Base-by-base conservation (phyloP, 2,113 vertebrate species). In the Otus sunia region DNA sequence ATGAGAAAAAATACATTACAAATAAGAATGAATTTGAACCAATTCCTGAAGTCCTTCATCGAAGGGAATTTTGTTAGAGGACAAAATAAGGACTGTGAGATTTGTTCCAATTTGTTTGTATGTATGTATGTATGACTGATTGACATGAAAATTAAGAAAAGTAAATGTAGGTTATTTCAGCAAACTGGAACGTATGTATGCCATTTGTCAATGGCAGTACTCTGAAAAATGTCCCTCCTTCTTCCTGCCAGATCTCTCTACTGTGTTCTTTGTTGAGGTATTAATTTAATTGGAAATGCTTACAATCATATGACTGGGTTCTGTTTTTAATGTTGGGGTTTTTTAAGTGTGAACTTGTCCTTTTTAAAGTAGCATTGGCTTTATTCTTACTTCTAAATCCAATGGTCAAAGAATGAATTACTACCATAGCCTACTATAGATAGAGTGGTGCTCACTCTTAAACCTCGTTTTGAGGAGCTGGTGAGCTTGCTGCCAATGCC, bases 1-100 rank as follows among this genome's bases (percentile, higher is more conserved):
- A 47, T 52, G 73, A 98, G 91, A 94, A 94, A 94, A 96, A 91
- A 36, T n/a, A 79, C 8, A 29, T 97, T 96, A 90, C 92, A 95
- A 97, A 83, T 96, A 97, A 96, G 93, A 97, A 96, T 86, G 27
- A 94, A 95, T 87, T 86, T 92, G 90, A 95, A 93, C 58, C 79
- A 91, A 92, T 79, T 95, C 91, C 86, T 94, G 76, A 96, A 96
- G 79, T 93, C 95, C 88, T 95, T 96, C 86, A 91, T 96, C 79
- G 93, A 92, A 96, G 87, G 94, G 86, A 96, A 92, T 94, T 94
- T 95, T 97, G 93, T 97, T 94, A 95, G 76, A 93, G 71, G 69
- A 93, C 77, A 85, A 92, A 88, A 83, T 72, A 88, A 93, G 77
- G 87, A 93, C 93, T 92, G 81, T 68, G 88, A 95, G 66, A 91